A percentile compares a stretch with the other conserved stretches of the same genome.
Evolutionary conservation across 2,113 vertebrate genomes (phyloP).

Genomic region (Limanda limanda): DNA sequence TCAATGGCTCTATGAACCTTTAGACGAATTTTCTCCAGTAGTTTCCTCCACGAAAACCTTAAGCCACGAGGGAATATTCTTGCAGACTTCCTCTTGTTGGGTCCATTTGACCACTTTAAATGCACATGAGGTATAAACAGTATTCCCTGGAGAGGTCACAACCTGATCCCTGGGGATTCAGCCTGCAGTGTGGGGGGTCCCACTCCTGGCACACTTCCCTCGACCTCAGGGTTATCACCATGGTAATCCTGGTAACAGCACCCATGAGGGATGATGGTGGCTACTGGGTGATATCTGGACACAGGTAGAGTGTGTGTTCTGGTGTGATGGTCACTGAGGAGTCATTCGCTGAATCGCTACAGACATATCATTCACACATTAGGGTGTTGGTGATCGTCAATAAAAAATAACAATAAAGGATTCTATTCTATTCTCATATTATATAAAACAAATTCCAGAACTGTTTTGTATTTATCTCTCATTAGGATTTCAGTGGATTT

Average conservation of each 20-base stretch:
- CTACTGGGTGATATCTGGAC: slow-evolving; percentile 68
- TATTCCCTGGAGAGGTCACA: slow-evolving; percentile 46
- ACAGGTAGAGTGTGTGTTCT: slow-evolving; percentile 28
- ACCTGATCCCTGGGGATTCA: slow-evolving; percentile 31
- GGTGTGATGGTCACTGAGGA: slow-evolving; percentile 1
- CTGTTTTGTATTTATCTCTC: no score
- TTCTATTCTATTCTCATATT: no score
- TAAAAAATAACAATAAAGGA: background rate
- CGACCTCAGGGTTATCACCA: slow-evolving; percentile 80
- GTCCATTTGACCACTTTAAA: slow-evolving; percentile 26
- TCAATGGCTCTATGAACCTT: no score
- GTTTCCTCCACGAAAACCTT: no score
- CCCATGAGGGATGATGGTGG: slow-evolving; percentile 60
- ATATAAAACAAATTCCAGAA: no score
- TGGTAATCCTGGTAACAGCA: slow-evolving; percentile 71
- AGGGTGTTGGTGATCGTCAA: background rate
- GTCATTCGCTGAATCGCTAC: background rate
- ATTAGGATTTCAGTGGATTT: background rate
- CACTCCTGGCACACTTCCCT: slow-evolving; percentile 74
- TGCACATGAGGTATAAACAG: slow-evolving; percentile 58
- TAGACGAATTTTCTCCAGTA: no score
- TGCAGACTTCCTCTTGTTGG: background rate
- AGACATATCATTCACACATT: slow-evolving; percentile 10
- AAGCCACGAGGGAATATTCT: background rate
- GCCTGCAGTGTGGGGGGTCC: slow-evolving; percentile 72